Conservation (phyloP, 2,888 invertebrate genomes). For the Megaustenia siamemsis region DNA sequence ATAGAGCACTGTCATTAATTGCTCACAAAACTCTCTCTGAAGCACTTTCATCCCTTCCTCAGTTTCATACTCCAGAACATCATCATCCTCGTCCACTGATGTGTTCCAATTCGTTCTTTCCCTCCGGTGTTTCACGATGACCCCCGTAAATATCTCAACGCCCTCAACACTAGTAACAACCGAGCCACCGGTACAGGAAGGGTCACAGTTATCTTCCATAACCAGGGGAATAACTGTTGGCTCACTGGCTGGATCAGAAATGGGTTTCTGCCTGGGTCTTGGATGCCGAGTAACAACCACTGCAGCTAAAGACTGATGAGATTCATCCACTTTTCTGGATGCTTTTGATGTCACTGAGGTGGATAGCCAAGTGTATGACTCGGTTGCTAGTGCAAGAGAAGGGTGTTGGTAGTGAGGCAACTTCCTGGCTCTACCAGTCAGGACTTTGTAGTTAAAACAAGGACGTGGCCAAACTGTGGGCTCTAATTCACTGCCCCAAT, state of each 20-base stretch:
- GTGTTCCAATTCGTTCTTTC: conserved; percentile 41
- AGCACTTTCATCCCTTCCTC: conserved; percentile 6
- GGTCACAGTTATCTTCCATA: conserved; percentile 36
- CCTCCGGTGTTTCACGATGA: conserved; percentile 25
- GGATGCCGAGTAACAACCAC: conserved; percentile 13
- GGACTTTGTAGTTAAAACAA: conserved; percentile 43
- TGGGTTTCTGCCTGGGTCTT: conserved; percentile 42
- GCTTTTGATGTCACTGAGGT: background rate
- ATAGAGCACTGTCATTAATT: conserved; percentile 28
- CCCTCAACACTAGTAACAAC: conserved; percentile 31
- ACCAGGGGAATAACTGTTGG: conserved; percentile 49
- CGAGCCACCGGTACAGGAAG: conserved; percentile 41
- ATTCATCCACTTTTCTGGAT: background rate
- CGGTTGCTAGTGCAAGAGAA: conserved; percentile 10
- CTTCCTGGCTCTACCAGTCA: background rate
- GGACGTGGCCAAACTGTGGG: background rate
- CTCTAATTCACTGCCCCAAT: conserved; percentile 10
- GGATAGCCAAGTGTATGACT: background rate
- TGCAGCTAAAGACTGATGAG: background rate
- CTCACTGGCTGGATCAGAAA: conserved; percentile 44
- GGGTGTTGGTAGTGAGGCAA: background rate
- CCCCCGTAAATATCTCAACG: conserved; percentile 45
- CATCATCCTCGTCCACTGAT: conserved; percentile 15
- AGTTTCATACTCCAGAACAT: background rate
- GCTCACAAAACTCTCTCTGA: conserved; percentile 17